Percentiles rank a stretch among this genome's conserved stretches.
Conservation (phyloP, 2,888 invertebrate species). For the Papilio elwesi region DNA sequence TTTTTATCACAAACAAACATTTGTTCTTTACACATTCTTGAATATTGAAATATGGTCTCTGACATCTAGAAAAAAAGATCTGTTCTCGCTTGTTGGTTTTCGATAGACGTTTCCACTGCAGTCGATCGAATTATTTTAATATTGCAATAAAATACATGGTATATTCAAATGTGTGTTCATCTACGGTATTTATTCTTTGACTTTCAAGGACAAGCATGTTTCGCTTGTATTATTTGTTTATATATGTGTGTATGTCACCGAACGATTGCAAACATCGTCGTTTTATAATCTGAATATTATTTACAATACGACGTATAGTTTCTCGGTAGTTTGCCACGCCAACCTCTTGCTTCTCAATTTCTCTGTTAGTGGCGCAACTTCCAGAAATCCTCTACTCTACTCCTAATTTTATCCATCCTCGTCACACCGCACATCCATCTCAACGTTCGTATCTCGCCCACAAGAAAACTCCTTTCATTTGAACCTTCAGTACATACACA, state of each 20-base stretch:
- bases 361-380: no score
- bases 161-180: background rate
- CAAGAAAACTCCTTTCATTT: no score
- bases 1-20: slow-evolving; percentile 27
- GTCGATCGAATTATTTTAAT: slow-evolving; percentile 12
- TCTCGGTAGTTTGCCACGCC: no score
- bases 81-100: background rate
- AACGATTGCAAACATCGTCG: no score
- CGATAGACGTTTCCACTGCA: background rate
- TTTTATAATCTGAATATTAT: no score
- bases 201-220: slow-evolving; percentile 12
- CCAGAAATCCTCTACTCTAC: no score
- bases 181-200: background rate
- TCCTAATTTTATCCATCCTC: no score
- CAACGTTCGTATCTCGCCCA: no score
- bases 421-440: no score
- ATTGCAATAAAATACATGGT: slow-evolving; percentile 7
- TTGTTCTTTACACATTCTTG: slow-evolving; percentile 9
- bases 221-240: background rate
- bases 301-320: no score
- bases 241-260: background rate
- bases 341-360: no score
- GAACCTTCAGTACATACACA: no score
- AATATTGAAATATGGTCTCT: background rate
- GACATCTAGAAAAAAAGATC: background rate